Percentiles rank a stretch among this genome's conserved stretches.
Evolutionary conservation across 92 coral and sea anemone genomes (phyloP).

Genomic region (Paragorgia papillata): DNA sequence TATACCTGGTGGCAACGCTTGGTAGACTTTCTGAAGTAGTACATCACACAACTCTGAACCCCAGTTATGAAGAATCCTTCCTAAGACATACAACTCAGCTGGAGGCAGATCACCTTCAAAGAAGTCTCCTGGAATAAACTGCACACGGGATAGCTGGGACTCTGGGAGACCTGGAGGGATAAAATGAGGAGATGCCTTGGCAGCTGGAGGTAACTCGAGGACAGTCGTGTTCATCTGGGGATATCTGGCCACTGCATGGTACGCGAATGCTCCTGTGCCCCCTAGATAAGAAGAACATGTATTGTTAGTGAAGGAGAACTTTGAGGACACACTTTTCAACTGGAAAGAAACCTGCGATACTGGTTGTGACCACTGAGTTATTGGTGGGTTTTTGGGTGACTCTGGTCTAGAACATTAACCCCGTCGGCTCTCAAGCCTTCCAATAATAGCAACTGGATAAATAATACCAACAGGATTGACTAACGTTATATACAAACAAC

Average conservation of each 20-base stretch:
- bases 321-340: no score
- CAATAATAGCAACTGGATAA: no score
- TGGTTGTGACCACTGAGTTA: no score
- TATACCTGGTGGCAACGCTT: slow-evolving; percentile 45
- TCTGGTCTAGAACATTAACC: no score
- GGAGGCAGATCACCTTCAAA: slow-evolving; percentile 47
- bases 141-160: slow-evolving; percentile 40
- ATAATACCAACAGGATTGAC: no score
- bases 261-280: slow-evolving; percentile 49
- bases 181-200: slow-evolving; percentile 40
- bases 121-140: slow-evolving; percentile 48
- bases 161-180: slow-evolving; percentile 32
- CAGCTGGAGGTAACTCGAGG: slow-evolving; percentile 52
- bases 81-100: slow-evolving; percentile 47
- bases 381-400: no score
- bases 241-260: slow-evolving; percentile 49
- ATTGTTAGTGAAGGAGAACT: background rate
- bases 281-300: slow-evolving; percentile 16
- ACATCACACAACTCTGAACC: slow-evolving; percentile 36
- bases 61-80: slow-evolving; percentile 50
- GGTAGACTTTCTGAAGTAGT: slow-evolving; percentile 35
- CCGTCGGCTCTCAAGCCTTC: no score
- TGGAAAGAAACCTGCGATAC: no score
- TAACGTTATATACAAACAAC: no score
- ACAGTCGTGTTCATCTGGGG: slow-evolving; percentile 49